phyloP scores from a whole-genome alignment of 2,888 invertebrate species.

The Hymenopus coronatus region DNA sequence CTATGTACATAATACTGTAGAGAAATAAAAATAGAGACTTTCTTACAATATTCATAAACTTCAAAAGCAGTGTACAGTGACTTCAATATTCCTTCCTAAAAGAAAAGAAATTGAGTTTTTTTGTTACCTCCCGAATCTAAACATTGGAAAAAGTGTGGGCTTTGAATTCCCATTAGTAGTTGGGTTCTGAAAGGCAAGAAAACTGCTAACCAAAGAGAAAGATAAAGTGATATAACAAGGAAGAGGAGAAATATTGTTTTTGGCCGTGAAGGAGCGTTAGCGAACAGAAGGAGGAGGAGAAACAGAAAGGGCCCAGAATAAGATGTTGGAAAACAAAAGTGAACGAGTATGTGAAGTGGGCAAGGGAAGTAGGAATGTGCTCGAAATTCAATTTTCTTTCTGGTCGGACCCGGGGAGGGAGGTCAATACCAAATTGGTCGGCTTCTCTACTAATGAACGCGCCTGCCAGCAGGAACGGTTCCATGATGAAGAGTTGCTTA shows the following conservation, averaged over 20 bases:
- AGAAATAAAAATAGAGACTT: too few relatives aligned
- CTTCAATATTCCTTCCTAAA: neutral
- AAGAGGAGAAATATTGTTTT: neutral
- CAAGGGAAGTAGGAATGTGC: neutral
- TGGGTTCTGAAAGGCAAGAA: neutral
- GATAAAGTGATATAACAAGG: neutral
- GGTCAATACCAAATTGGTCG: slow-evolving; percentile 14
- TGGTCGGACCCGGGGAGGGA: neutral
- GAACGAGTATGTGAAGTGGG: neutral
- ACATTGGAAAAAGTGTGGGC: neutral
- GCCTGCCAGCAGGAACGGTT: neutral
- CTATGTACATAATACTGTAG: too few relatives aligned
- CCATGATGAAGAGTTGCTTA: neutral
- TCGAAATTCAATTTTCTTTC: slow-evolving; percentile 9
- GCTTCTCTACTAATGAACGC: slow-evolving; percentile 9
- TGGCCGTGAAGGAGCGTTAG: neutral
- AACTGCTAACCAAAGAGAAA: neutral
- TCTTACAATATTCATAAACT: neutral
- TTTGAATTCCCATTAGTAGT: neutral
- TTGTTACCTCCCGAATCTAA: neutral
- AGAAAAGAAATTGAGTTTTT: neutral
- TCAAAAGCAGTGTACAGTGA: neutral
- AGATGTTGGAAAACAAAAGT: neutral
- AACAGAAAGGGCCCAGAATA: neutral
- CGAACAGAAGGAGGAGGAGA: neutral